phyloP scores from a whole-genome alignment of 1,140 invertebrate species.

The Sweltsa coloradensis region DNA sequence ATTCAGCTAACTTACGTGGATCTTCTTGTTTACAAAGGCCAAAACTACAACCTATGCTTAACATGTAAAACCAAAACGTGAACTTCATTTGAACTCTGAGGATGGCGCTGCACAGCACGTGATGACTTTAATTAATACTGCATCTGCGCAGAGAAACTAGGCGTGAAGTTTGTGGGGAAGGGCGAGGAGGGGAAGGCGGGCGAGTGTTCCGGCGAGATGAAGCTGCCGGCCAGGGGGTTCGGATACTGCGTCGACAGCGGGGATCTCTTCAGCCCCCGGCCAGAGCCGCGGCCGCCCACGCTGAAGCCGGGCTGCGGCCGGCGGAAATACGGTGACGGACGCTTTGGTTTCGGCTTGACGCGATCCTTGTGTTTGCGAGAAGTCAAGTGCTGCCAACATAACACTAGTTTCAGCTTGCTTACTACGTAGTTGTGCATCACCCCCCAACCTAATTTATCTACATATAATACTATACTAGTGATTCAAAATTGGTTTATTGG shows the following conservation, averaged over 20 bases:
- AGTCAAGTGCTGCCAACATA: conserved; percentile 6
- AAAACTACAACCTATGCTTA: no score
- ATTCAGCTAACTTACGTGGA: no score
- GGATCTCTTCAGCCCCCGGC: conserved; percentile 3
- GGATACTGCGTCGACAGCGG: conserved; percentile 3
- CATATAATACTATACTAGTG: not conserved
- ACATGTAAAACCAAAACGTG: no score
- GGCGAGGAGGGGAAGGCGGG: no score
- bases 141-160: no score
- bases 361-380: conserved; percentile 10
- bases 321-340: not conserved
- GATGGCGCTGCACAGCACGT: no score
- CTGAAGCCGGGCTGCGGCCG: not conserved
- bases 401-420: not conserved
- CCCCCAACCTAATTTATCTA: not conserved
- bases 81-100: no score
- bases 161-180: no score
- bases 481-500: not conserved
- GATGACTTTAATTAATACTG: no score
- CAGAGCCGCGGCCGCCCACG: conserved; percentile 1
- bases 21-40: no score
- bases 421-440: not conserved
- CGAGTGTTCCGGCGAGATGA: no score
- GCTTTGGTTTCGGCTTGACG: conserved; percentile 1
- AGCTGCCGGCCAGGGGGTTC: conserved; percentile 7